Base-by-base conservation (phyloP, 2,113 vertebrate genomes). In the Fregata magnificens region DNA sequence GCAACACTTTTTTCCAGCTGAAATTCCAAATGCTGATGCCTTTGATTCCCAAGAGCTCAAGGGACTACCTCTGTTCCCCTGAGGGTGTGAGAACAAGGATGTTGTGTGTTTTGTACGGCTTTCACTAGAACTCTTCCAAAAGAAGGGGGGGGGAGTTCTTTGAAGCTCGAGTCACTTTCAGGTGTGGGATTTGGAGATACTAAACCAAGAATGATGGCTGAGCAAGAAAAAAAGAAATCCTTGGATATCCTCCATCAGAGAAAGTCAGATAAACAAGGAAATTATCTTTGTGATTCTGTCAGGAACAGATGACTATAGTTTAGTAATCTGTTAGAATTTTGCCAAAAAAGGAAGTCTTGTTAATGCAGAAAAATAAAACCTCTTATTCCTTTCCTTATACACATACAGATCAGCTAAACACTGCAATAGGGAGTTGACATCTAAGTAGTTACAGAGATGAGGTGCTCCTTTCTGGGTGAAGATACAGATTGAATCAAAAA, bases 241-340 rank as follows among this genome's bases (percentile, higher is more conserved):
- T 84, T 91, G 70, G 73, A 53, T 95, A 50, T 45, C 44, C 3
- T 85, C 58, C 45, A n/a, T 84, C 58, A 61, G n/a, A 76, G 34
- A 82, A 92, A 87, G 52, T 81, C 63, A 84, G 61, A 92, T 90
- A 94, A 95, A 91, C 65, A 95, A 87, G 93, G 78, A 91, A 76
- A 65, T 94, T 47, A 76, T 59, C 70, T 81, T 61, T 44, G 50
- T 36, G n/a, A 79, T 79, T 92, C 61, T 89, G 28, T 87, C 53
- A 42, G 32, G 62, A 95, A 49, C 70, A 95, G 82, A 81, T 92
- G 69, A 89, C 72, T 92, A 49, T 63, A 49, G 19, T 72, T 95
- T 69, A 88, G 42, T 81, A 82, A 94, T 88, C 52, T 24, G 15
- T 61, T 92, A 79, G 28, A 67, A 61, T 72, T 91, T 84, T 92